Evolutionary conservation across 2,797 vertebrate genomes (phyloP), one percentile per base, ranked within the genome.

Genomic region (Picus viridis): DNA sequence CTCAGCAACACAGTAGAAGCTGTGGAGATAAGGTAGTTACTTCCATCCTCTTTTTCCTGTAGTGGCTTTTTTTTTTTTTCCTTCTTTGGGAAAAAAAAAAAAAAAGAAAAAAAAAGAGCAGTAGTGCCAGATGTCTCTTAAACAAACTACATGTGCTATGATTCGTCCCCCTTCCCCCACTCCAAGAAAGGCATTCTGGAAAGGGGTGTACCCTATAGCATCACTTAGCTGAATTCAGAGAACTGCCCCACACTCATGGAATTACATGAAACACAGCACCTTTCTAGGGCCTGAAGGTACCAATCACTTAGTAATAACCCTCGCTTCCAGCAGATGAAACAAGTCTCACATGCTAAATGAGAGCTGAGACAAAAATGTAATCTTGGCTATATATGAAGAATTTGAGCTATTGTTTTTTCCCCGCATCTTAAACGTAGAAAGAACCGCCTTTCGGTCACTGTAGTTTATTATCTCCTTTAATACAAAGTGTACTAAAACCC

Each of bases 41-140:
- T 73, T 72, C 49, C 62, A 87, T 51, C 49, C 22, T 54, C 34
- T 85, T 81, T 70, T 59, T 36, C 75, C 78, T 64, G 39, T 47
- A 54, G 34, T 7, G 34, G n/a, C n/a, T n/a, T n/a, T n/a, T n/a
- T 34, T 34, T 34, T 34, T 34, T 34, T 34, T 34, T 34, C 34
- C 34, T 34, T 34, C 34, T 34, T 34, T 34, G 34, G 29, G 13
- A 24, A 11, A 41, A 26, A n/a, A 22, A 22, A 69, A 1, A 6
- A n/a, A 15, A 7, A 8, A 29, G 41, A 34, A 30, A 30, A 47
- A 59, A 36, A 15, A 4, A 53, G 3, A 64, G 43, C 84, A 94
- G 90, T 69, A 93, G 85, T 85, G 82, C 82, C 89, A 90, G 88
- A 88, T 92, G 85, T 94, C 79, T 94, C 82, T 71, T 79, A 92